Evolutionary conservation across 2,888 invertebrate genomes (phyloP).

Genomic region (Agrochola circellaris): DNA sequence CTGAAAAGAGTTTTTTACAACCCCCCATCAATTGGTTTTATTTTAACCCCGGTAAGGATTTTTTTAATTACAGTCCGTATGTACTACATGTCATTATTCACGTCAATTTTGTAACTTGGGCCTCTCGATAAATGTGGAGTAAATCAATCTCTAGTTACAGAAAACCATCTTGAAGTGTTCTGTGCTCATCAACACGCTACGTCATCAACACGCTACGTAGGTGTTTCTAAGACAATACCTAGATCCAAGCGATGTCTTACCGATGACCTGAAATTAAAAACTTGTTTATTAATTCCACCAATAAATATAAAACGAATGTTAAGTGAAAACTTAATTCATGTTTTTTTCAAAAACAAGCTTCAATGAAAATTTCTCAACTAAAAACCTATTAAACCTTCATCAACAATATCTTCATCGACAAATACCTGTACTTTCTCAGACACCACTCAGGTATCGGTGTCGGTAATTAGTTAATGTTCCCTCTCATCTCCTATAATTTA

Average conservation of each 20-base stretch:
- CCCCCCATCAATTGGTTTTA: no score
- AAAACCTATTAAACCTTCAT: conserved; percentile 31
- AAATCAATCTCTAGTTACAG: not conserved
- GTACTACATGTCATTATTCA: no score
- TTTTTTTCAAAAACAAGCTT: not conserved
- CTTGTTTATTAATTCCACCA: not conserved
- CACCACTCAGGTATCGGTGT: conserved; percentile 82
- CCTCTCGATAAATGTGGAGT: not conserved
- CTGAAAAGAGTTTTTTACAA: no score
- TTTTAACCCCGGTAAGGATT: not conserved
- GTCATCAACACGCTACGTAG: not conserved
- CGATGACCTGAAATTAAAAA: not conserved
- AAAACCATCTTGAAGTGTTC: not conserved
- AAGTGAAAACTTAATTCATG: not conserved
- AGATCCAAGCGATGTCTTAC: not conserved
- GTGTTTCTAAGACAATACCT: no score
- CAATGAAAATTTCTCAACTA: not conserved
- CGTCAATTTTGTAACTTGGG: not conserved
- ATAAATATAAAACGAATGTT: not conserved
- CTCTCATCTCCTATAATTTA: conserved; percentile 90
- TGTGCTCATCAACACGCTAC: not conserved
- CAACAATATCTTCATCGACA: conserved; percentile 26
- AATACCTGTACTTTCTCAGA: conserved; percentile 45
- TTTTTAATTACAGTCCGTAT: not conserved
- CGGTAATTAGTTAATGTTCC: conserved; percentile 90